A percentile compares a stretch with the other conserved stretches of the same genome.
These are phyloP conservation scores for Ectropis crepuscularia DNA, from an alignment of 2,888 invertebrate species.

Conservation along the genomic window DNA sequence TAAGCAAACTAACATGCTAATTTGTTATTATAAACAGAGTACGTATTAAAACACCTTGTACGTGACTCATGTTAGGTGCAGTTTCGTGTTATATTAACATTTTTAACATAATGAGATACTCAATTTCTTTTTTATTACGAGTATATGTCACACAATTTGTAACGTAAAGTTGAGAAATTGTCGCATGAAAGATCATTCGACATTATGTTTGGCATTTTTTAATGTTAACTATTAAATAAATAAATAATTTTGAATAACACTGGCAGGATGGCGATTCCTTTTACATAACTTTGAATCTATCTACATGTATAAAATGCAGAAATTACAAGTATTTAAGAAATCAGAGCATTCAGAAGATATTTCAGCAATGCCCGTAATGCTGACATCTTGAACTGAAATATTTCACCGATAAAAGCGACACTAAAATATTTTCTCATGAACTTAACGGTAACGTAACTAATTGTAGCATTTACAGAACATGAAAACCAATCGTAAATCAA, in stretches of 20 bases:
- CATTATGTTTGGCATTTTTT: background rate
- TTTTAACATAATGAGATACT: background rate
- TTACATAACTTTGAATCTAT: background rate
- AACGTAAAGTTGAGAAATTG: background rate
- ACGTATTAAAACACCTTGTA: constrained; percentile 9
- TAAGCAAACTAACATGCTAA: constrained; percentile 33
- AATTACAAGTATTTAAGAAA: too few species aligned
- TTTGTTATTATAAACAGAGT: constrained; percentile 18
- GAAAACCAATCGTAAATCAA: constrained; percentile 35
- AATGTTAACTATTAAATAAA: background rate
- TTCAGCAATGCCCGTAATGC: background rate
- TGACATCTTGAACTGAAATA: background rate
- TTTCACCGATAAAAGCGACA: constrained; percentile 6
- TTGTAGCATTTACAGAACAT: constrained; percentile 29
- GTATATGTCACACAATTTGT: background rate
- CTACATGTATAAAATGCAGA: too few species aligned
- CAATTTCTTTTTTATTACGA: too few species aligned
- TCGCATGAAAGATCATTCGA: background rate
- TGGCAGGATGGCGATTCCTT: background rate
- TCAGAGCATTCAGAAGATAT: background rate
- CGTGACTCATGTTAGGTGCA: background rate
- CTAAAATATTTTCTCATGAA: constrained; percentile 14
- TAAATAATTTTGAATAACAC: too few species aligned
- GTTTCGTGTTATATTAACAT: background rate
- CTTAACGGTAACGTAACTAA: constrained; percentile 31